Conservation (phyloP, 2,888 invertebrate genomes). For the Drosophila multiciliata region DNA sequence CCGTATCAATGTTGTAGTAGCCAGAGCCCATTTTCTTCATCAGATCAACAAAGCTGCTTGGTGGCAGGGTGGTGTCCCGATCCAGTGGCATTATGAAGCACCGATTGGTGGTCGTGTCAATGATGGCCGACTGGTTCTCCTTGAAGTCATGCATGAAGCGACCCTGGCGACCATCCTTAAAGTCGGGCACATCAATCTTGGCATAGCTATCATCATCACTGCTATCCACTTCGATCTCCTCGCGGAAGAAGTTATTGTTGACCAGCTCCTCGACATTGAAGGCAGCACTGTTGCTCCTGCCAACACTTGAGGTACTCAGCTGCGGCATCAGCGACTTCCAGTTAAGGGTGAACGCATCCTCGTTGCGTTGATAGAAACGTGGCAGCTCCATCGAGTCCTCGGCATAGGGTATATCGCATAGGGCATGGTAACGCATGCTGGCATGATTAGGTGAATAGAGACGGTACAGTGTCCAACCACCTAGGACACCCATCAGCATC, state of each 20-base stretch:
- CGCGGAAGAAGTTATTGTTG: constrained; percentile 88
- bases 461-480: constrained; percentile 91
- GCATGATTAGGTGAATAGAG: constrained; percentile 88
- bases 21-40: constrained; percentile 92
- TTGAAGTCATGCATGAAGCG: constrained; percentile 97
- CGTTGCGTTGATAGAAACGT: constrained; percentile 78
- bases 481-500: constrained; percentile 89
- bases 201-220: constrained; percentile 89
- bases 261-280: constrained; percentile 50
- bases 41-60: constrained; percentile 92
- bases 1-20: constrained; percentile 93
- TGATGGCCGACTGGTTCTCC: constrained; percentile 90
- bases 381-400: constrained; percentile 74
- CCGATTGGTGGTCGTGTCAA: constrained; percentile 90
- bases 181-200: constrained; percentile 94
- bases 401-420: constrained; percentile 84
- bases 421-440: constrained; percentile 84
- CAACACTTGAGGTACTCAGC: constrained; percentile 30
- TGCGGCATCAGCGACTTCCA: constrained; percentile 74
- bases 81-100: constrained; percentile 97
- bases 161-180: constrained; percentile 92
- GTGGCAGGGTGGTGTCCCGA: constrained; percentile 90
- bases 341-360: constrained; percentile 80
- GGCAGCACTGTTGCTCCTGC: constrained; percentile 21
- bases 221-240: constrained; percentile 92